Conservation (phyloP, 2,113 vertebrate genomes). For the Gymnarchus niloticus region DNA sequence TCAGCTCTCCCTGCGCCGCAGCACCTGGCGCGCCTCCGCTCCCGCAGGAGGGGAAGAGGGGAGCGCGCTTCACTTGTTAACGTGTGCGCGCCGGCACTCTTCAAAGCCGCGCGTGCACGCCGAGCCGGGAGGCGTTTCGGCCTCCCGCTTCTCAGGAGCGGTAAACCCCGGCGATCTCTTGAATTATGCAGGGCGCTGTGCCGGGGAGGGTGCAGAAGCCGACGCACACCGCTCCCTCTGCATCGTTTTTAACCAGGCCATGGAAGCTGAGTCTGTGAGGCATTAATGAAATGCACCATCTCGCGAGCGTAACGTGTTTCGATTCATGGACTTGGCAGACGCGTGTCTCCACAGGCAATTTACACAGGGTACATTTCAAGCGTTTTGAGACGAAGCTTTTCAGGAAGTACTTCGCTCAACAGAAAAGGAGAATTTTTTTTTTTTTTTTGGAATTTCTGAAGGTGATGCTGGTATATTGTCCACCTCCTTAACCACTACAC, state of each 20-base stretch:
- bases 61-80: not conserved
- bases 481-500: not conserved
- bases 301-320: not conserved
- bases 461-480: not conserved
- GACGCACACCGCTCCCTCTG: not conserved
- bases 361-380: not conserved
- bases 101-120: not conserved
- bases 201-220: not conserved
- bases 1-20: not conserved
- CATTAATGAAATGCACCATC: not conserved
- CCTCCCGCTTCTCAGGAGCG: not conserved
- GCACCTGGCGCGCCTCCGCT: not conserved
- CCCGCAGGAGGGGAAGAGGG: not conserved
- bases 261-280: not conserved
- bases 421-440: not conserved
- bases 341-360: not conserved
- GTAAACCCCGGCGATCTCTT: not conserved
- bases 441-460: not conserved
- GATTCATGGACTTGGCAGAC: not conserved
- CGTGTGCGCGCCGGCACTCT: not conserved
- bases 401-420: not conserved
- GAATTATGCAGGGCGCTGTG: not conserved
- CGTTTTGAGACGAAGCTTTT: not conserved
- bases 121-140: not conserved
- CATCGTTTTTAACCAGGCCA: not conserved